Percentiles rank a stretch among this genome's conserved stretches.
These are phyloP conservation scores for Actenoides hombroni DNA, from an alignment of 2,113 vertebrate genomes.

Conservation along the genomic window DNA sequence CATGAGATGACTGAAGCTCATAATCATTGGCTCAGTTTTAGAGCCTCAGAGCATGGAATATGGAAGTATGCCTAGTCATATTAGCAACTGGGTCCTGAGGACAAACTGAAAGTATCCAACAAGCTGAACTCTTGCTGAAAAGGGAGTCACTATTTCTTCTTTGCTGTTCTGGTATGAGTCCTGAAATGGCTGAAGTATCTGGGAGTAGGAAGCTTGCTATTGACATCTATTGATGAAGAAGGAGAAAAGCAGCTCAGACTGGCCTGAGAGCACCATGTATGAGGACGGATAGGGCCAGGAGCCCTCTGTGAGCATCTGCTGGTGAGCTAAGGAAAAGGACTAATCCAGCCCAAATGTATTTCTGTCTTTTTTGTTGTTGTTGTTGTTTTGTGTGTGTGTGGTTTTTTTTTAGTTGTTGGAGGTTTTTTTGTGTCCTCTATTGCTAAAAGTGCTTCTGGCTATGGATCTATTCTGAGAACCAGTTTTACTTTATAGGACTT, in stretches of 20 bases:
- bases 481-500: not conserved
- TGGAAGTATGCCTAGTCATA: not conserved
- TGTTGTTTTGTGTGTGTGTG: not conserved
- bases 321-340: not conserved
- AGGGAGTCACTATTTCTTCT: not conserved
- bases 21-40: not conserved
- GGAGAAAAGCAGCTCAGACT: conserved; percentile 53
- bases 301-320: not conserved
- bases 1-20: not conserved
- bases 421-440: not conserved
- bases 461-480: not conserved
- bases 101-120: conserved; percentile 1
- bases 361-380: not conserved
- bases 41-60: not conserved
- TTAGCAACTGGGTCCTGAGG: not conserved
- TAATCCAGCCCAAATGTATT: not conserved
- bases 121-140: not conserved
- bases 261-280: not conserved
- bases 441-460: not conserved
- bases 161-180: not conserved
- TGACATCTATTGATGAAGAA: conserved; percentile 67
- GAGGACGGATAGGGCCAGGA: not conserved
- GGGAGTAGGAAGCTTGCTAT: conserved; percentile 55
- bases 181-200: conserved; percentile 40
- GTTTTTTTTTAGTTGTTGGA: no score